Evolutionary conservation across 2,113 vertebrate species (phyloP).

Genomic region (Budorcas taxicolor): DNA sequence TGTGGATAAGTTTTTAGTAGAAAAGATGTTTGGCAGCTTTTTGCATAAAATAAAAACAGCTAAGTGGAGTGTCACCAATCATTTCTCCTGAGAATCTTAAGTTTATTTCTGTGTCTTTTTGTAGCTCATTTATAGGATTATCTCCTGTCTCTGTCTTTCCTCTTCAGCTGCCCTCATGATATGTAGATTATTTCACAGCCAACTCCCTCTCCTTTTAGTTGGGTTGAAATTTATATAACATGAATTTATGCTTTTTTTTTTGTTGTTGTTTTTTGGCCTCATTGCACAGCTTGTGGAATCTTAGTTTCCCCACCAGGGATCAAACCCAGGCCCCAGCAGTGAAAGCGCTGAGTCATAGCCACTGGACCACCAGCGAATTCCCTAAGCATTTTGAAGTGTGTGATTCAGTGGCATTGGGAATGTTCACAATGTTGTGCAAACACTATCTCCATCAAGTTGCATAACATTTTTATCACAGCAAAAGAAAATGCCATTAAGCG

Average conservation of each 20-base stretch:
- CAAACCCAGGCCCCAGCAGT: neutral
- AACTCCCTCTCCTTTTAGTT: neutral
- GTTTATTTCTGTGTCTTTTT: neutral
- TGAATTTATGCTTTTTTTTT: neutral
- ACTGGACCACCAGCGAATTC: neutral
- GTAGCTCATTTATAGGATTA: neutral
- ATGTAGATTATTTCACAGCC: neutral
- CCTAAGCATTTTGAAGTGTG: neutral
- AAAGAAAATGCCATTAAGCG: neutral
- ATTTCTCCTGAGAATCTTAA: neutral
- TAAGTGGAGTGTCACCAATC: neutral
- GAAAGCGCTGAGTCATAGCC: neutral
- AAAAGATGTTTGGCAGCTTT: slow-evolving; percentile 1
- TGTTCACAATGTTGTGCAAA: neutral
- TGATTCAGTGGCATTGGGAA: neutral
- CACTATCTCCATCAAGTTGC: neutral
- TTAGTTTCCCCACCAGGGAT: neutral
- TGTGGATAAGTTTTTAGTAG: neutral
- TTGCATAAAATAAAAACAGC: neutral
- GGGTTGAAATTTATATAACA: neutral
- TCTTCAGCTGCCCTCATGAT: neutral
- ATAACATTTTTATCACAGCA: neutral
- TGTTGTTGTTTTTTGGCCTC: neutral
- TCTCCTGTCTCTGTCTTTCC: neutral
- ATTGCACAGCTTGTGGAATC: neutral